Evolutionary conservation across 2,888 invertebrate species (phyloP).

Genomic region (Protodeltote pygarga): DNA sequence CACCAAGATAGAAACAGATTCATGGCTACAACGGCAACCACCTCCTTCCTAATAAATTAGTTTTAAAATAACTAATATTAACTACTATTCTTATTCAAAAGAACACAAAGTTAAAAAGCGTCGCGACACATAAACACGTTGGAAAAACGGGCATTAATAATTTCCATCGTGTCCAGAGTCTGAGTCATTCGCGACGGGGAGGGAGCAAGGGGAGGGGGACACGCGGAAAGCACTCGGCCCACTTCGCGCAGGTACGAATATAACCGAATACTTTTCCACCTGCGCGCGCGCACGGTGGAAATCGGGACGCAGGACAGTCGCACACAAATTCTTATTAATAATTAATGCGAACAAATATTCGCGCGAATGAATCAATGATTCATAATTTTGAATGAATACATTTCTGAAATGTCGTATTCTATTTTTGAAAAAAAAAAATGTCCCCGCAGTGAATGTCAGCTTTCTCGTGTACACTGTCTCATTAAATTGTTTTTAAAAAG

Average conservation of each 20-base stretch:
- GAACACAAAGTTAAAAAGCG: constrained; percentile 34
- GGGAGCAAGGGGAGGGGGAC: constrained; percentile 44
- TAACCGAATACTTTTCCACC: constrained; percentile 84
- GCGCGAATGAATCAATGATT: not conserved
- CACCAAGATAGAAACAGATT: too few relatives aligned
- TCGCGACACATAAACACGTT: constrained; percentile 40
- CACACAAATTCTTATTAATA: constrained; percentile 20
- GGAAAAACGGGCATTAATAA: constrained; percentile 51
- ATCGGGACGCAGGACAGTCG: constrained; percentile 60
- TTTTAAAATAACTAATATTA: constrained; percentile 34
- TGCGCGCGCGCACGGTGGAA: constrained; percentile 65
- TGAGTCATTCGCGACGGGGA: constrained; percentile 62
- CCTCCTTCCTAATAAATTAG: constrained; percentile 29
- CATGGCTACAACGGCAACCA: too few relatives aligned
- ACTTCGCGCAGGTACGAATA: constrained; percentile 81
- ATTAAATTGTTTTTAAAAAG: too few relatives aligned
- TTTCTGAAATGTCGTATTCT: too few relatives aligned
- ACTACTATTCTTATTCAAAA: constrained; percentile 31
- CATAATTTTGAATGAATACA: too few relatives aligned
- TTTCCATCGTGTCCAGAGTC: constrained; percentile 54
- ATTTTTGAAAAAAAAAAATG: too few relatives aligned
- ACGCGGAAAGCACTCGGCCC: constrained; percentile 77
- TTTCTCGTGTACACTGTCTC: too few relatives aligned
- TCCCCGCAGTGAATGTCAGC: too few relatives aligned
- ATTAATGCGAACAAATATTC: constrained; percentile 7